Evolutionary conservation across 2,888 invertebrate species (phyloP).

Genomic region (Imbricaverruca yamaguchii): DNA sequence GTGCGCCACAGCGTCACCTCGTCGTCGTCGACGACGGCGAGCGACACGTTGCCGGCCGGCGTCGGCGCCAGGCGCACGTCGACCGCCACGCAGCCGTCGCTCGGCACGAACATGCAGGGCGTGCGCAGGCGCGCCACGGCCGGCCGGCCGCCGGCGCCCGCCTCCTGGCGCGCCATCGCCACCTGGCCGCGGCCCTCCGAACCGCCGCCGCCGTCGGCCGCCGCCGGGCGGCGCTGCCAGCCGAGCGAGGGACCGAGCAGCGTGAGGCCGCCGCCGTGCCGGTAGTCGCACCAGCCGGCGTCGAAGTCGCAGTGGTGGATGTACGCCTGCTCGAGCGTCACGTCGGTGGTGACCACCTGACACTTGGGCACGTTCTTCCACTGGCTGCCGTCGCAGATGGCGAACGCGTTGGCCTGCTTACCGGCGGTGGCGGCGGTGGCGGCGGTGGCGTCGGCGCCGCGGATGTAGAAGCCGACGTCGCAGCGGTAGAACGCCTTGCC

Average conservation of each 20-base stretch:
- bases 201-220: no score
- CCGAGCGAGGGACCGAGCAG: background rate
- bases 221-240: background rate
- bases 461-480: background rate
- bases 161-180: background rate
- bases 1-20: background rate
- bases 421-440: background rate
- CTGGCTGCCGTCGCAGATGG: background rate
- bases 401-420: background rate
- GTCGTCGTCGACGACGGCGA: slow-evolving; percentile 4
- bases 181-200: background rate
- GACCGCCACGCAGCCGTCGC: slow-evolving; percentile 4
- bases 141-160: background rate
- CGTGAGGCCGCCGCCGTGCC: background rate
- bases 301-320: slow-evolving; percentile 10
- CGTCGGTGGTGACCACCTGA: background rate
- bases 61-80: background rate
- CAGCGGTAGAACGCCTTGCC: slow-evolving; percentile 11
- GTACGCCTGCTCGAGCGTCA: background rate
- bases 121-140: background rate
- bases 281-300: background rate
- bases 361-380: background rate
- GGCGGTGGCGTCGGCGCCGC: background rate
- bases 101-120: slow-evolving; percentile 5
- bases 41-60: background rate